A percentile compares a stretch with the other conserved stretches of the same genome.
Evolutionary conservation across 2,797 vertebrate species (phyloP).

Genomic region (Schizopygopsis pylzovi): DNA sequence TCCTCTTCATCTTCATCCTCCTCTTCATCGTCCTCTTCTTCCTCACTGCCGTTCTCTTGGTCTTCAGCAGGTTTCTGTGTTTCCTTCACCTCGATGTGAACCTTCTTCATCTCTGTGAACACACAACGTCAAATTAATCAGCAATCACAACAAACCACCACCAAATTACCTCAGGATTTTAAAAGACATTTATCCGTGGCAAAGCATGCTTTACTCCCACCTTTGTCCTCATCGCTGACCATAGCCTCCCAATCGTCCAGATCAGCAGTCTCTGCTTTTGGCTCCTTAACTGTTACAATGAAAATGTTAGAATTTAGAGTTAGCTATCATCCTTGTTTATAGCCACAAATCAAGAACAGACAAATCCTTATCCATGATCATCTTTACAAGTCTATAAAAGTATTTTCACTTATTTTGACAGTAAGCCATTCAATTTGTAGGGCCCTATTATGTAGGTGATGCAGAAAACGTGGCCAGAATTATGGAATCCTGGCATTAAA

Average conservation of each 20-base stretch:
- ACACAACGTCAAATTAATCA: background rate
- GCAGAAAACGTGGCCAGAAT: too few species aligned
- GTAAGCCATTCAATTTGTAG: background rate
- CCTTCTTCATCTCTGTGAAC: constrained; percentile 85
- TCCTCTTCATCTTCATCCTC: constrained; percentile 83
- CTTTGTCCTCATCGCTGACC: constrained; percentile 86
- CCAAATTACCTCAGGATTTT: background rate
- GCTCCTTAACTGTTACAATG: constrained; percentile 73
- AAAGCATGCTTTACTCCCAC: constrained; percentile 47
- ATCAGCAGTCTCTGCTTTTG: constrained; percentile 77
- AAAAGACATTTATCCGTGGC: background rate
- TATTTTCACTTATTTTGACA: too few species aligned
- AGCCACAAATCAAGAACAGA: background rate
- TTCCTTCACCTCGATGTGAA: constrained; percentile 95
- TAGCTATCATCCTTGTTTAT: background rate
- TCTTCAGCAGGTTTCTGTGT: constrained; percentile 61
- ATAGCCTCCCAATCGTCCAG: constrained; percentile 90
- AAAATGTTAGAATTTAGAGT: background rate
- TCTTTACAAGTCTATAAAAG: too few species aligned
- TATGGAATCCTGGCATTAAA: background rate
- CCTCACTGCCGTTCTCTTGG: constrained; percentile 67
- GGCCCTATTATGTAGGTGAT: too few species aligned
- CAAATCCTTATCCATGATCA: background rate
- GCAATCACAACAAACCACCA: background rate
- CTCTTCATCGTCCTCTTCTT: constrained; percentile 84